Percentiles rank a stretch among this genome's conserved stretches.
phyloP scores from a whole-genome alignment of 2,888 invertebrate species.

The Deroplatys truncata region DNA sequence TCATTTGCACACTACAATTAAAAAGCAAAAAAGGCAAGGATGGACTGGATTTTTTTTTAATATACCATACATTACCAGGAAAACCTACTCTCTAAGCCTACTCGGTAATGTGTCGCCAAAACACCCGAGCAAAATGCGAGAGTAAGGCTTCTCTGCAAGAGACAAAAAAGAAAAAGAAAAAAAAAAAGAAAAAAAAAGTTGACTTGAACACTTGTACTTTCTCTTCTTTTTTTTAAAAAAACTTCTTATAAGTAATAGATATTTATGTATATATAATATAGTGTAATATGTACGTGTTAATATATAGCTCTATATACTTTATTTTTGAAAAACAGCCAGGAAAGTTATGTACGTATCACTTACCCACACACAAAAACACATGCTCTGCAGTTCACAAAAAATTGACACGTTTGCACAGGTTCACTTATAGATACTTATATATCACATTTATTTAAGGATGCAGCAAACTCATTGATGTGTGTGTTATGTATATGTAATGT shows the following conservation, averaged over 20 bases:
- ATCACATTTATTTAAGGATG: slow-evolving; percentile 34
- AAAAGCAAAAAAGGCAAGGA: slow-evolving; percentile 34
- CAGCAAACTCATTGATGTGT: slow-evolving; percentile 28
- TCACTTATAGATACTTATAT: slow-evolving; percentile 27
- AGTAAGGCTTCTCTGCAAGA: slow-evolving; percentile 22
- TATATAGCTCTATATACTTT: slow-evolving; percentile 34
- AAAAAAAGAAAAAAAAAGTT: slow-evolving; percentile 16
- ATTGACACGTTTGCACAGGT: slow-evolving; percentile 34
- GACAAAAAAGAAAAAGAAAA: slow-evolving; percentile 4
- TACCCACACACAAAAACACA: slow-evolving; percentile 22
- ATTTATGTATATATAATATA: slow-evolving; percentile 13
- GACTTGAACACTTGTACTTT: slow-evolving; percentile 33
- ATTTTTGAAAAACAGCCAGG: slow-evolving; percentile 32
- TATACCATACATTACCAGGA: slow-evolving; percentile 1
- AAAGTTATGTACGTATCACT: slow-evolving; percentile 32
- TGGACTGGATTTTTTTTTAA: slow-evolving; percentile 33
- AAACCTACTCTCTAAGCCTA: slow-evolving; percentile 18
- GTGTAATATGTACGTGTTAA: slow-evolving; percentile 25
- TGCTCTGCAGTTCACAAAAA: slow-evolving; percentile 25
- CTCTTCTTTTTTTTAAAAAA: slow-evolving; percentile 19
- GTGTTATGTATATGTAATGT: slow-evolving; percentile 23
- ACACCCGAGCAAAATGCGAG: slow-evolving; percentile 24
- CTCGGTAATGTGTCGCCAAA: slow-evolving; percentile 9
- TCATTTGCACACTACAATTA: slow-evolving; percentile 18
- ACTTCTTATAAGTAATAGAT: slow-evolving; percentile 19